These are phyloP conservation scores for Pocillopora meandrina DNA, from an alignment of 92 coral and sea anemone genomes.

Conservation along the genomic window DNA sequence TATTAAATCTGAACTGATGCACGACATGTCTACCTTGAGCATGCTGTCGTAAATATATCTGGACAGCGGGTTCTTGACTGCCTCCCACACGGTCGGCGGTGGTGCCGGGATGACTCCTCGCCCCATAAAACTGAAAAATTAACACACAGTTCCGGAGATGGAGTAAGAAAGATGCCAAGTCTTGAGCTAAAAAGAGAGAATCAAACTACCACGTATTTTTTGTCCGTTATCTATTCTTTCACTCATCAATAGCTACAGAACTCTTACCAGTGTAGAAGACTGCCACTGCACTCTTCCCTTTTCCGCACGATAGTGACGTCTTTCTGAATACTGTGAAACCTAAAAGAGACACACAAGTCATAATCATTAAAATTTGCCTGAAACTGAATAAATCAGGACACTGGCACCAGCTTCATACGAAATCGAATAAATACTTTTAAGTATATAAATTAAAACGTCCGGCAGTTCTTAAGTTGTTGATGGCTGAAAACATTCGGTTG, in stretches of 20 bases:
- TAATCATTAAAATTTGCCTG: not conserved
- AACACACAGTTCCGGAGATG: not conserved
- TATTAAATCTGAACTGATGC: not conserved
- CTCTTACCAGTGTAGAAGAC: slow-evolving; percentile 82
- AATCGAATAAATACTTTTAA: too few relatives aligned
- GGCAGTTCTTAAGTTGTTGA: too few relatives aligned
- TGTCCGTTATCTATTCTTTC: too few relatives aligned
- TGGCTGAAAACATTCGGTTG: too few relatives aligned
- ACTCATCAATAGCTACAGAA: not conserved
- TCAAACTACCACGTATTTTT: too few relatives aligned
- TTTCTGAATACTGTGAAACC: slow-evolving; percentile 79
- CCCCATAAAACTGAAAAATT: slow-evolving; percentile 87
- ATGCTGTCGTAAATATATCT: slow-evolving; percentile 96
- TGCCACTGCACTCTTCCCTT: slow-evolving; percentile 69
- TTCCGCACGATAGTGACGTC: slow-evolving; percentile 84
- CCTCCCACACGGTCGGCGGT: slow-evolving; percentile 87
- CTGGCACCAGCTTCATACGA: not conserved
- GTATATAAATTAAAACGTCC: too few relatives aligned
- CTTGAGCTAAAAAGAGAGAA: too few relatives aligned
- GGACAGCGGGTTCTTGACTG: slow-evolving; percentile 91
- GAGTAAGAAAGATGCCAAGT: too few relatives aligned
- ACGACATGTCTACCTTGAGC: slow-evolving; percentile 76
- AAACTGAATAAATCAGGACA: too few relatives aligned
- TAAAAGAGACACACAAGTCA: slow-evolving; percentile 1
- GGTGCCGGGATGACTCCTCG: slow-evolving; percentile 87